Conservation (phyloP, 2,113 vertebrate genomes). For the Glareola pratincola region DNA sequence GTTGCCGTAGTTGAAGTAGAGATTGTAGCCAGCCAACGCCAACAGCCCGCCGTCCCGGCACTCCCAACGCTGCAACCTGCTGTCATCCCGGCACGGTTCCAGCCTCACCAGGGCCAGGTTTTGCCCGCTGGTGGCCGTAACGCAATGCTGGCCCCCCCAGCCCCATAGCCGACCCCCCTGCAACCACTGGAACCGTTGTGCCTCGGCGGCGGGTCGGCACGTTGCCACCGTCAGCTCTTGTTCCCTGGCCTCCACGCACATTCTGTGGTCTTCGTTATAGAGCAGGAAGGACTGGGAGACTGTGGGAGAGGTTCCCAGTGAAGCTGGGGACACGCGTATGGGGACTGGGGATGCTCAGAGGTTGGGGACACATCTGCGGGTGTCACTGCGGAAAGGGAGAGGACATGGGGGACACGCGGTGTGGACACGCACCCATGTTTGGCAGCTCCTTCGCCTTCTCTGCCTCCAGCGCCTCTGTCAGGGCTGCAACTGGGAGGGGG, state of each 20-base stretch:
- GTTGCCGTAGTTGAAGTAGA: conserved; percentile 48
- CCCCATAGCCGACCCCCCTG: neutral
- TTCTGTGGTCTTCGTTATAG: neutral
- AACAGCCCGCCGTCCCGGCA: neutral
- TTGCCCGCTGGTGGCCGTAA: neutral
- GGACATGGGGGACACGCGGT: neutral
- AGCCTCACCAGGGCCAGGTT: neutral
- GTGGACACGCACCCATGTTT: neutral
- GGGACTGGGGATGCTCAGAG: neutral
- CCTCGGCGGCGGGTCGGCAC: rapidly evolving
- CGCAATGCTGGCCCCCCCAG: neutral
- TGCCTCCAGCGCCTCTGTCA: neutral
- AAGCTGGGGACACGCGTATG: neutral
- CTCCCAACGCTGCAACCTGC: neutral
- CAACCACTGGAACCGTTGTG: neutral
- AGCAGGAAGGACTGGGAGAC: neutral
- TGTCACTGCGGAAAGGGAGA: neutral
- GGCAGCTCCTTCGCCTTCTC: neutral
- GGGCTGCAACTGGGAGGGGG: neutral
- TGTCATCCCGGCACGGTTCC: neutral
- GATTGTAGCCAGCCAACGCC: neutral
- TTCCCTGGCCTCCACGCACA: neutral
- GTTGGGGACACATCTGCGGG: rapidly evolving
- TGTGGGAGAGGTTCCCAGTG: neutral
- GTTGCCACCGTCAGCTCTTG: neutral